These are phyloP conservation scores for Ypsolopha scabrella DNA, from an alignment of 2,888 invertebrate species.

Conservation along the genomic window DNA sequence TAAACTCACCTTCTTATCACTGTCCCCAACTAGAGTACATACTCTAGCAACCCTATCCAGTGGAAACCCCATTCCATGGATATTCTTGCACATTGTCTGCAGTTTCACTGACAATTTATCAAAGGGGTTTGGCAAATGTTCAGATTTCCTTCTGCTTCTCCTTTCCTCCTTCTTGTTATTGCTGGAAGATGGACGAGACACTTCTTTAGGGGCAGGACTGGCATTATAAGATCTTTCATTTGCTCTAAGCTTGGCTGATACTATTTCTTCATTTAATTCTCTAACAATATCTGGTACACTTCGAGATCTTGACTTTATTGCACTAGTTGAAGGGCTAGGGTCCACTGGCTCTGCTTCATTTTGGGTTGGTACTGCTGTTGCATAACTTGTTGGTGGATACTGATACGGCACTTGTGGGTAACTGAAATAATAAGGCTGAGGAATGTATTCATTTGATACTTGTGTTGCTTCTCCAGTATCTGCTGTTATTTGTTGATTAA, in stretches of 20 bases:
- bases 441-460: slow-evolving; percentile 37
- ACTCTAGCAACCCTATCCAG: slow-evolving; percentile 83
- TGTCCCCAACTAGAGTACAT: slow-evolving; percentile 79
- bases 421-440: slow-evolving; percentile 51
- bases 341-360: slow-evolving; percentile 15
- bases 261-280: slow-evolving; percentile 78
- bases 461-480: slow-evolving; percentile 26
- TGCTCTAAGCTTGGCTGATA: slow-evolving; percentile 51
- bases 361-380: slow-evolving; percentile 11
- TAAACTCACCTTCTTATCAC: slow-evolving; percentile 83
- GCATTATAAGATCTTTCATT: slow-evolving; percentile 62
- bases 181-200: slow-evolving; percentile 25
- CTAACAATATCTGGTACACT: slow-evolving; percentile 83
- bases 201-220: slow-evolving; percentile 54
- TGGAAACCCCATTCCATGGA: slow-evolving; percentile 92
- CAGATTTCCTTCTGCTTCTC: slow-evolving; percentile 32
- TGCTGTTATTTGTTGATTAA: slow-evolving; percentile 28
- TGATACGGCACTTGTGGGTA: slow-evolving; percentile 33
- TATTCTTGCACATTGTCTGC: slow-evolving; percentile 77
- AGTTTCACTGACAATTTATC: slow-evolving; percentile 57
- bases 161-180: slow-evolving; percentile 25
- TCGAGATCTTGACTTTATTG: slow-evolving; percentile 61
- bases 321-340: slow-evolving; percentile 15
- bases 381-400: slow-evolving; percentile 26
- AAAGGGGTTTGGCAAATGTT: slow-evolving; percentile 47